These are phyloP conservation scores for Psettodes erumei DNA, from an alignment of 2,113 vertebrate genomes.

Conservation along the genomic window DNA sequence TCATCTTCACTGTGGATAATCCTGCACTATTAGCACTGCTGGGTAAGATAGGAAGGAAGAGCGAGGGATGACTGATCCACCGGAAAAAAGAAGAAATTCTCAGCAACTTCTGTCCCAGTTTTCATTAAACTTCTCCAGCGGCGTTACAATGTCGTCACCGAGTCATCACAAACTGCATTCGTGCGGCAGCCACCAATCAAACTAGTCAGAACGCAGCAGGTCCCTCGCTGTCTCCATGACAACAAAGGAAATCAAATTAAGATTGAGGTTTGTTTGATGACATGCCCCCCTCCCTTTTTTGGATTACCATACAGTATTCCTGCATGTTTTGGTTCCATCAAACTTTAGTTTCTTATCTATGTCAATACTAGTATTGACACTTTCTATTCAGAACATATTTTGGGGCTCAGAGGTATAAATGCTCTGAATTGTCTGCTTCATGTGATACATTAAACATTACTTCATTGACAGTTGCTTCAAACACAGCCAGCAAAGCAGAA, in stretches of 20 bases:
- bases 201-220: not conserved
- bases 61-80: slow-evolving; percentile 3
- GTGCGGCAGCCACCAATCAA: not conserved
- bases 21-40: slow-evolving; percentile 31
- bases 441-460: no score
- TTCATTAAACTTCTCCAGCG: slow-evolving; percentile 2
- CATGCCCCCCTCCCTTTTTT: no score
- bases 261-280: no score
- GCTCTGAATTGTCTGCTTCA: no score
- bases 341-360: no score
- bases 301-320: no score
- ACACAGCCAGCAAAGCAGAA: no score
- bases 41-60: slow-evolving; percentile 2
- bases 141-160: not conserved
- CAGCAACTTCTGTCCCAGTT: slow-evolving; percentile 21
- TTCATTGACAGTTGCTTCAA: not conserved
- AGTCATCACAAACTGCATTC: not conserved
- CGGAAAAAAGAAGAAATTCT: not conserved
- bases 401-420: no score
- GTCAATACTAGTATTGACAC: no score
- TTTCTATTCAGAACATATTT: no score
- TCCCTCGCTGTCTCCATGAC: not conserved
- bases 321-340: no score
- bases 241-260: not conserved
- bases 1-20: slow-evolving; percentile 58